Evolutionary conservation across 2,888 invertebrate species (phyloP), one percentile per base, ranked within the genome.

Genomic region (Eulithis testata): DNA sequence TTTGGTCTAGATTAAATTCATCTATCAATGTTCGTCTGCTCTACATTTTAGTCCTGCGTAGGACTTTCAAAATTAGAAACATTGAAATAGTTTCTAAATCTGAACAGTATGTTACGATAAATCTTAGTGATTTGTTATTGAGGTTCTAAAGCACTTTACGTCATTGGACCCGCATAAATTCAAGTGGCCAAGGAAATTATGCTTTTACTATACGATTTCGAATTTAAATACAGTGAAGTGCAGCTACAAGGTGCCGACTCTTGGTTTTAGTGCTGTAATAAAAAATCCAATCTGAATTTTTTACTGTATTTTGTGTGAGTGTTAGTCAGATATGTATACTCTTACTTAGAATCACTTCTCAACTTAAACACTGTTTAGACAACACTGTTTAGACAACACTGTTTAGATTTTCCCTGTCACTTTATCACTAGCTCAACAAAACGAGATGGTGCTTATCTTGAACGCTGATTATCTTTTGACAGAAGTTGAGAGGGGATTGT

Each of bases 41-140:
- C 76, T 72, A 75, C 71, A 63, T 66, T 63, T 52, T 14, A n/a
- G 44, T 55, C 14, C 40, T 21, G 57, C 61, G 58, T 61, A 58
- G 57, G 47, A 57, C 63, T 60, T 67, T 62, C 50, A 56, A 51
- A 66, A 51, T 36, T 55, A 11, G 21, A 49, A 51, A 64, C 66
- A 68, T 65, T 56, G 65, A 71, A 74, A 69, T 68, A 68, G 70
- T 60, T 66, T 65, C 68, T 73, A 71, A 68, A 72, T 73, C 70
- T 67, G 72, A 71, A 73, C 69, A 66, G 54, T 66, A 66, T 72
- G 66, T 68, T 65, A 62, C 65, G 75, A 79, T 86, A 85, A 84
- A 86, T 86, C 86, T 82, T 74, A 70, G 78, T 85, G 84, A 86
- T 85, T 84, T 85, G 84, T 85, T 83, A 81, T 82, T 79, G 74